Evolutionary conservation across 2,797 vertebrate genomes (phyloP), one percentile per base, ranked within the genome.

Genomic region (Lateolabrax maculatus): DNA sequence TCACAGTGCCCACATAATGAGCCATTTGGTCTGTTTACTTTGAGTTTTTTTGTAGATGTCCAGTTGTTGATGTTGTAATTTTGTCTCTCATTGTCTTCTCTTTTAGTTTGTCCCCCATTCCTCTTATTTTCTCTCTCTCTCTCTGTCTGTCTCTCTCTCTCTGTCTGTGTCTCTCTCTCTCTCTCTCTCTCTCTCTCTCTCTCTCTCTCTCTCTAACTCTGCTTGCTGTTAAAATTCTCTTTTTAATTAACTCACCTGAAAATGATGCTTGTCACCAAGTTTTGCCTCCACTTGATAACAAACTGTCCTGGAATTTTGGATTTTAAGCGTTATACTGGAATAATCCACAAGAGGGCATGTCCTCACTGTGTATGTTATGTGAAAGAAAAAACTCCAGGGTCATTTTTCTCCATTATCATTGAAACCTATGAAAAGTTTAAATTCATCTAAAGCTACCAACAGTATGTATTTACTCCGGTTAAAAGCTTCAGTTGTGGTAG

Each of bases 271-370:
- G 3, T 37, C 18, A 13, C 27, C 9, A 15, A 6, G 49, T 41
- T n/a, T 19, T 12, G 4, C 15, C 29, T 52, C 46, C 57, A 44
- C 21, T 63, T 21, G 36, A 31, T 27, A 19, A 37, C 0, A 1
- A 31, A 2, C 23, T 25, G 27, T 44, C 49, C 4, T 41, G 0
- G 0, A 60, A 9, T 1, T 9, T 21, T 15, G 0, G 13, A 51
- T 51, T 1, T 4, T 3, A 18, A 23, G 23, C 0, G 9, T 21
- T 37, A 23, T 60, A 0, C 19, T 27, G 3, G 2, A 2, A 27
- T 71, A 1, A 63, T 66, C 88, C 91, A 91, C 86, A 80, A 84
- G 90, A 83, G 81, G 91, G 89, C 79, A 43, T 55, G 29, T 51
- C 13, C 51, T 57, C 49, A 44, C 81, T 64, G 19, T 52, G 27